Conservation (phyloP, 1,140 invertebrate genomes). For the Temnothorax nylanderi region DNA sequence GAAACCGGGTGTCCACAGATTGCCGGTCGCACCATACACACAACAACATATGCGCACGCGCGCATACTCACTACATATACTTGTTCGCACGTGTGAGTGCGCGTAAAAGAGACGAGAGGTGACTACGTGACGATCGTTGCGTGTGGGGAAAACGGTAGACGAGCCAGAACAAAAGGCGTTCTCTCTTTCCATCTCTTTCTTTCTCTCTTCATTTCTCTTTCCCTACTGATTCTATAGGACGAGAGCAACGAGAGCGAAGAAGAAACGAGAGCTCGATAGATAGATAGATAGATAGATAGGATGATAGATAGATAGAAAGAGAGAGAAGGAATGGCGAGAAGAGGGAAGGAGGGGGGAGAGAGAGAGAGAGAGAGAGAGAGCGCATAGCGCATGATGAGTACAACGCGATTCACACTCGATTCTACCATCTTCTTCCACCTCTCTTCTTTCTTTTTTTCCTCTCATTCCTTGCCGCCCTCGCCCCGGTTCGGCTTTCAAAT, state of each 20-base stretch:
- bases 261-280: not conserved
- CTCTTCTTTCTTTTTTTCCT: not conserved
- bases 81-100: conserved; percentile 14
- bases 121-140: conserved; percentile 58
- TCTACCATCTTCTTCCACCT: too few species aligned
- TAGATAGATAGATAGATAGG: not conserved
- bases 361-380: conserved; percentile 28
- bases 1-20: conserved; percentile 37
- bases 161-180: conserved; percentile 63
- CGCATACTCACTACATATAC: not conserved
- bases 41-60: not conserved
- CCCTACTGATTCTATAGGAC: conserved; percentile 1
- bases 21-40: not conserved
- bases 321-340: not conserved
- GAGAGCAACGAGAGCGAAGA: conserved; percentile 8
- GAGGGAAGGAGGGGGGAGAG: not conserved
- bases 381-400: conserved; percentile 11
- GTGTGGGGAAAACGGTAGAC: conserved; percentile 57
- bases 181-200: conserved; percentile 30
- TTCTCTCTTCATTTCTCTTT: conserved; percentile 39
- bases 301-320: not conserved
- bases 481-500: not conserved
- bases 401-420: conserved; percentile 42
- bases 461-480: conserved; percentile 15
- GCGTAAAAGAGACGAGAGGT: conserved; percentile 57